Evolutionary conservation across 2,113 vertebrate genomes (phyloP).

Genomic region (Zosterops hypoxanthus): DNA sequence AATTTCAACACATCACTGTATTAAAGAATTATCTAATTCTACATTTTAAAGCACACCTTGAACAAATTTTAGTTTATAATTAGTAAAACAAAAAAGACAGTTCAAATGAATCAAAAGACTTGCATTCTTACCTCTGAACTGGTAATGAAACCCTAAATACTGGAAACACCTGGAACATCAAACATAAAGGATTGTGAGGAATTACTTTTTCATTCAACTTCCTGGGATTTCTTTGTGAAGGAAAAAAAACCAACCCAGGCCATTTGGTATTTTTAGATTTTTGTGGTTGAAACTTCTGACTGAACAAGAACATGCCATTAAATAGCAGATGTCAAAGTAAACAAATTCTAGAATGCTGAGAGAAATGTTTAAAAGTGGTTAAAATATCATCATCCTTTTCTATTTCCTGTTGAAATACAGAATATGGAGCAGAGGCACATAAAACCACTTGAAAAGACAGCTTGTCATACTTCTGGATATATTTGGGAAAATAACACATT

Average conservation of each 20-base stretch:
- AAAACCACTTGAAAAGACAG: not conserved
- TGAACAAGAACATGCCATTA: not conserved
- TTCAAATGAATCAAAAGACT: not conserved
- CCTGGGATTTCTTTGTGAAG: not conserved
- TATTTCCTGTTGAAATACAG: not conserved
- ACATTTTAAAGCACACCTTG: not conserved
- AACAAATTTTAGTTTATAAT: not conserved
- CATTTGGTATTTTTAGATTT: not conserved
- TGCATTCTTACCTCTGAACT: not conserved
- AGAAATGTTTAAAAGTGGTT: not conserved
- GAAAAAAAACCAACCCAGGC: not conserved
- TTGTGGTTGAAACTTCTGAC: not conserved
- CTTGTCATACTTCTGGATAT: not conserved
- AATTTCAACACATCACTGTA: not conserved
- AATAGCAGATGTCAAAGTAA: not conserved
- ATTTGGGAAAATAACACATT: constrained; percentile 10
- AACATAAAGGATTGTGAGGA: not conserved
- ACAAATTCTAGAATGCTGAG: not conserved
- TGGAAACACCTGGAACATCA: not conserved
- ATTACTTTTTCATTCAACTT: not conserved
- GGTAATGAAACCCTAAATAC: not conserved
- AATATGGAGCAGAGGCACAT: not conserved
- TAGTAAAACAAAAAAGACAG: not conserved
- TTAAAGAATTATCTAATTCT: not conserved
- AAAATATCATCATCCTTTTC: not conserved